Base-by-base conservation (phyloP, 2,797 vertebrate species). In the Caiman crocodilus region DNA sequence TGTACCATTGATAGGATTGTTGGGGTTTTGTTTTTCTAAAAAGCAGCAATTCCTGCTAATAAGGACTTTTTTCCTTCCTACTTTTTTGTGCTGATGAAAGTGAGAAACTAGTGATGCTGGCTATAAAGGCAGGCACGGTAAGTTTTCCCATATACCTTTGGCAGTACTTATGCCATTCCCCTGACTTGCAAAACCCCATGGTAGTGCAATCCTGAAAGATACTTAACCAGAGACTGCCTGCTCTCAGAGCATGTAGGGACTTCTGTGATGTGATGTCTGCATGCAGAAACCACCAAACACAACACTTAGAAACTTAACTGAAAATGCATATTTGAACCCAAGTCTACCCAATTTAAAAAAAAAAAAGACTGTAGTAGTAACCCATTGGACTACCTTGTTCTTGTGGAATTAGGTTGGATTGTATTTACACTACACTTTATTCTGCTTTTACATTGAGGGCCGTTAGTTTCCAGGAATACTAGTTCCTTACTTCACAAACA, bases 321-420 rank as follows among this genome's bases (percentile, higher is more conserved):
- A 50, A 50, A 83, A 60, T 88, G 69, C 26, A 17, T 1, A 2
- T 65, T 74, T 84, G 82, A 92, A n/a, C 12, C 58, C 1, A 3
- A 26, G 2, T 9, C 67, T 30, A 14, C 82, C 28, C 17, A 3
- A 86, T 84, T 80, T 6, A 76, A 12, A 11, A 3, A 23, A 11
- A 61, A 73, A 50, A 30, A 30, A 30, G 18, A 28, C 18, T 0
- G 0, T 9, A 58, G 1, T 7, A 17, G 0, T 18, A 61, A 16
- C 59, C 63, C 59, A 26, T 63, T 69, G 14, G 76, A 28, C 59
- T n/a, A 16, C 30, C 59, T 73, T 23, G 2, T 7, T 6, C 57
- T 61, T 71, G 7, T 9, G 30, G 1, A 0, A 3, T 20, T n/a
- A 60, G 82, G 21, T 82, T 74, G 0, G 0, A 13, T 71, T 50